Base-by-base conservation (phyloP, 2,113 vertebrate genomes). In the Columbina picui region DNA sequence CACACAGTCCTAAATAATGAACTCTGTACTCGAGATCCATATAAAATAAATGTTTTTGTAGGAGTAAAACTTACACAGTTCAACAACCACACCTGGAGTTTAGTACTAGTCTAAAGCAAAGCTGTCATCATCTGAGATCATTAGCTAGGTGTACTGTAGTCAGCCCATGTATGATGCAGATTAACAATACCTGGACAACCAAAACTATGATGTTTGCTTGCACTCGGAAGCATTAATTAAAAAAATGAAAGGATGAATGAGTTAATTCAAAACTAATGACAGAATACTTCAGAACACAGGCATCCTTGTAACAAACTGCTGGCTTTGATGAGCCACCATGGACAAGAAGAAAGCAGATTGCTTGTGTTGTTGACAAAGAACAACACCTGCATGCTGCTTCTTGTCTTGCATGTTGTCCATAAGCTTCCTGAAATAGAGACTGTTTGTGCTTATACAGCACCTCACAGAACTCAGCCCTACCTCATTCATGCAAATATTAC, bases 261-360 rank as follows among this genome's bases (percentile, higher is more conserved):
- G 45, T 92, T 87, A 89, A 94, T 95, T 93, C 74, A 94, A 69
- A 94, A 83, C 50, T 91, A 96, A 95, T 68, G 71, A 86, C 60
- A 91, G 87, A 89, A 27, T 45, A 55, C 67, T 93, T 69, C 59
- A 69, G 65, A 87, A 64, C 65, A 64, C 64, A 68, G 76, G 64
- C 86, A 38, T 23, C 76, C 68, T 38, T 59, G 7, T 20, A 95
- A 70, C 84, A 69, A 88, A 63, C 57, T 47, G n/a, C 81, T 87
- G 53, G 50, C 25, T 96, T 77, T 89, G 74, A 94, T 53, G 84
- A 60, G 87, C 75, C 71, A 32, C 59, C 57, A 45, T 2, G n/a
- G 78, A 34, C 34, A 68, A 23, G 49, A 49, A 82, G 56, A 76
- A 78, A 79, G 64, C 43, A 76, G 56, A 56, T 27, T 50, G 39